Evolutionary conservation across 1,140 invertebrate genomes (phyloP), one percentile per base, ranked within the genome.

Genomic region (Penaeus vannamei): DNA sequence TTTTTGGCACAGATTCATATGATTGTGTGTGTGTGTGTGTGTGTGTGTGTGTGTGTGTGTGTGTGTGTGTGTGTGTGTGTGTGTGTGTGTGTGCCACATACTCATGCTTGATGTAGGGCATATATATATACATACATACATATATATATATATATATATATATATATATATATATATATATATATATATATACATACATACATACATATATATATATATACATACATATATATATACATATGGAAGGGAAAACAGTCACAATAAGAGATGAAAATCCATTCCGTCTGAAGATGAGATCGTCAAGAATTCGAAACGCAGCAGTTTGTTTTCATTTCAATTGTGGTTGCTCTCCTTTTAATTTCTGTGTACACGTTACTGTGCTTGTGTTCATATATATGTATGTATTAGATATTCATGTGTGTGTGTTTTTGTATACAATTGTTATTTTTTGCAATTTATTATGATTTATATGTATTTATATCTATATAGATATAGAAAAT

Each of bases 91-190:
- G 7, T 19, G 23, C 23, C 17, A 14, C n/a, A n/a, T n/a, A n/a
- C n/a, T n/a, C n/a, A n/a, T n/a, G n/a, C n/a, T n/a, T n/a, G n/a
- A n/a, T n/a, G n/a, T n/a, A n/a, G n/a, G n/a, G n/a, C n/a, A n/a
- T 72, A 72, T 2, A 3, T 42, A 0, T 2, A 42, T 42, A 42
- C 8, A 42, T 42, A 42, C 8, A 42, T 42, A 42, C 8, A 42
- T 42, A 42, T 42, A 42, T 36, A 36, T 36, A 69, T 69, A 69
- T 32, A 69, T 69, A n/a, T 69, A n/a, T 69, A 69, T 69, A 26
- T 69, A n/a, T 69, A n/a, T 69, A 69, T 69, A n/a, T 69, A 26
- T 69, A 26, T 69, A n/a, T 22, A 69, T 69, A 69, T 69, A n/a
- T 69, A 26, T 69, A n/a, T 14, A 69, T 69, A n/a, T 20, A n/a